Conservation (phyloP, 2,888 invertebrate genomes). For the Lasioglossum calceatum region DNA sequence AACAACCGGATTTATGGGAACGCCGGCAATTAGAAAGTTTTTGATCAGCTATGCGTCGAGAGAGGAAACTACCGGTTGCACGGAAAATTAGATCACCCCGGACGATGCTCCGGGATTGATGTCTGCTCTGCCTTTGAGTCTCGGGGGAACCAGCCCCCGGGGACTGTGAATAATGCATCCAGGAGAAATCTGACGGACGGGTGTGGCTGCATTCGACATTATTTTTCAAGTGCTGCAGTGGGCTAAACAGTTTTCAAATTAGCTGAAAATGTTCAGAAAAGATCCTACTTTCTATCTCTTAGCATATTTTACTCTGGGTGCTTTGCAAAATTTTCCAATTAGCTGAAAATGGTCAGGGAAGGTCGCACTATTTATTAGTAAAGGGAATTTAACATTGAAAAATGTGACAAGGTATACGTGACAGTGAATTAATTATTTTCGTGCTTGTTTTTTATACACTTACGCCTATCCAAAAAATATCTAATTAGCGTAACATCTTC, state of each 20-base stretch:
- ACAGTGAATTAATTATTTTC: neutral
- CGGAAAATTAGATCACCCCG: neutral
- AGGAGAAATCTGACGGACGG: neutral
- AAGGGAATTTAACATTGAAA: no score
- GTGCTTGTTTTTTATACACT: neutral
- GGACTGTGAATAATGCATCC: neutral
- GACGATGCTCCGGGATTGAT: neutral
- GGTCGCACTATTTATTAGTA: no score
- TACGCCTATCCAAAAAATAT: neutral
- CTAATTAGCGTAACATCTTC: neutral
- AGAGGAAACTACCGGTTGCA: slow-evolving; percentile 2
- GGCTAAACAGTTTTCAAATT: neutral
- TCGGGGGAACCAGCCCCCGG: neutral
- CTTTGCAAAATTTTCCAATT: neutral
- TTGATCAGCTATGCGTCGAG: slow-evolving; percentile 9
- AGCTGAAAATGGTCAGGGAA: no score
- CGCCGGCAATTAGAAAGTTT: slow-evolving; percentile 15
- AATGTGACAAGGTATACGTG: neutral
- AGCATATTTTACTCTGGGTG: no score
- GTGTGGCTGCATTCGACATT: neutral
- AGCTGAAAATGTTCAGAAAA: neutral
- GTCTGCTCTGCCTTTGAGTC: neutral
- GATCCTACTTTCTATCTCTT: no score
- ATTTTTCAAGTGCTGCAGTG: neutral
- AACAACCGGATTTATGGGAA: slow-evolving; percentile 16